Conservation (phyloP, 2,113 vertebrate genomes). For the Ailurus styani region DNA sequence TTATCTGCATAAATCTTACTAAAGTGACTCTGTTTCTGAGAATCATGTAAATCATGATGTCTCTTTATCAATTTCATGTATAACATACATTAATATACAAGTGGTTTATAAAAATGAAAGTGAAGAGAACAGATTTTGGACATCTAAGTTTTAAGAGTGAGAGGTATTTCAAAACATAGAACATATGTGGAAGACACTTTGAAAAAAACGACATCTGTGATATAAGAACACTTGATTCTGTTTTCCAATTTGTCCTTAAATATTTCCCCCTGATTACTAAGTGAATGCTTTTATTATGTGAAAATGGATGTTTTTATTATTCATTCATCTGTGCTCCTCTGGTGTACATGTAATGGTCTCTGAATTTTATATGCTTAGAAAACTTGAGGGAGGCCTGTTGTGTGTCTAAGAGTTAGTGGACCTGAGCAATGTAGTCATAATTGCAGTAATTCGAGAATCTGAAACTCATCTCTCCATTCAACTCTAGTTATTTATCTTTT, state of each 20-base stretch:
- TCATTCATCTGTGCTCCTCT: constrained; percentile 16
- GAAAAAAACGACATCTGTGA: neutral
- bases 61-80: neutral
- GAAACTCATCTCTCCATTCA: constrained; percentile 34
- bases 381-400: constrained; percentile 9
- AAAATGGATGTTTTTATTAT: constrained; percentile 34
- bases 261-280: neutral
- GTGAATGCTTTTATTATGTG: neutral
- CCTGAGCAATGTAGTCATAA: constrained; percentile 31
- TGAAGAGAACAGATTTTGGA: neutral
- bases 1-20: neutral
- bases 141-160: neutral
- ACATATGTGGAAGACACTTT: neutral
- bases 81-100: neutral
- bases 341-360: neutral
- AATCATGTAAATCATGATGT: neutral
- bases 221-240: neutral
- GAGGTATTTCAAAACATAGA: neutral
- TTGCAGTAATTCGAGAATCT: constrained; percentile 58
- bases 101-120: neutral
- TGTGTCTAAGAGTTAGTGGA: neutral
- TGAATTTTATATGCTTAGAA: constrained; percentile 44
- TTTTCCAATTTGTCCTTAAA: constrained; percentile 57
- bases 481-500: constrained; percentile 51
- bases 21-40: neutral